Evolutionary conservation across 1,140 invertebrate genomes (phyloP), one percentile per base, ranked within the genome.

Genomic region (Drosophila subobscura): DNA sequence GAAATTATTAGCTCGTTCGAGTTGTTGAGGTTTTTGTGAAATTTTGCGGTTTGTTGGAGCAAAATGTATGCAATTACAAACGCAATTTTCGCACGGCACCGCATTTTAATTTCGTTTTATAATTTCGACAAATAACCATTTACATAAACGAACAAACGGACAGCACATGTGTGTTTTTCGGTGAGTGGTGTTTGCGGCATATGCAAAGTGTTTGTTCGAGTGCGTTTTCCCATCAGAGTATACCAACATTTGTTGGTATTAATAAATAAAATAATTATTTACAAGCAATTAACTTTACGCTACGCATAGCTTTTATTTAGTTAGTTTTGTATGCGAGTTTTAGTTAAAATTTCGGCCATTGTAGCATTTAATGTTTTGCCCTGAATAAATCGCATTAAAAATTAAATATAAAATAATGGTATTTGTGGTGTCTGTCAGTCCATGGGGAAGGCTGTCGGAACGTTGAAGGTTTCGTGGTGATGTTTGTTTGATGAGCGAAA

Each of bases 261-360:
- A 77, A 77, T 75, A 64, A 72, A 88, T 88, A 88, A 64, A 75
- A 88, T 88, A 88, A 88, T 86, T 86, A 86, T 88, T 86, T 86
- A 86, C 77, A 88, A 81, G 81, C 83, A 88, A 86, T 86, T 86
- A 86, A 81, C 73, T 86, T 61, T 71, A 61, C 41, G 57, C 64
- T 71, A 61, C 41, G 57, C 64, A 45, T 57, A 27, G 51, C 64
- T 77, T 76, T 70, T 76, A 64, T 71, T 66, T 50, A 58, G 53
- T 51, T 77, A 58, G 51, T 77, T 66, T 59, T 22, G 20, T 60
- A 60, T 74, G n/a, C 16, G 16, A 27, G 41, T 37, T 73, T 78
- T 68, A 49, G 68, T 55, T 70, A 44, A 77, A 29, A 42, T 54
- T 65, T 53, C 3, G 4, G 20, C 6, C 44, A 67, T 53, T 75